A percentile compares a stretch with the other conserved stretches of the same genome.
These are phyloP conservation scores for Acestrorhynchus altus DNA, from an alignment of 2,797 vertebrate genomes.

Conservation along the genomic window DNA sequence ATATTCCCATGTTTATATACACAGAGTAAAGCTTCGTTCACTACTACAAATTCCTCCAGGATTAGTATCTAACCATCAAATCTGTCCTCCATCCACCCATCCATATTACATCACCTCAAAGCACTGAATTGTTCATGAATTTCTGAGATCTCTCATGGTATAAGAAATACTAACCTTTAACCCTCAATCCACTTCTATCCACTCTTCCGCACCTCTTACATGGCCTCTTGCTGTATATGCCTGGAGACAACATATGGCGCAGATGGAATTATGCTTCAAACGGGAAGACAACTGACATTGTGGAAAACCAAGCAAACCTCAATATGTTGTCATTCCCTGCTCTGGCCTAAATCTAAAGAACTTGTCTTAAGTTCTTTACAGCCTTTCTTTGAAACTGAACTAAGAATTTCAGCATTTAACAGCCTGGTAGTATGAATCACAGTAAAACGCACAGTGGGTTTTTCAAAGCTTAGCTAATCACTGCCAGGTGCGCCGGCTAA, in stretches of 20 bases:
- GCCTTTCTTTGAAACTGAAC: conserved; percentile 9
- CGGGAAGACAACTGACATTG: background rate
- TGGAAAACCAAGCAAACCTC: conserved; percentile 16
- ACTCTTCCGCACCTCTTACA: background rate
- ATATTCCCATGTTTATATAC: too few species aligned
- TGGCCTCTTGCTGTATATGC: background rate
- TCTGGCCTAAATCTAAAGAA: conserved; percentile 17
- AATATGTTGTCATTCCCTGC: background rate
- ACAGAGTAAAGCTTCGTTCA: too few species aligned
- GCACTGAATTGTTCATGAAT: too few species aligned
- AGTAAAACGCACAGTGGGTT: conserved; percentile 42
- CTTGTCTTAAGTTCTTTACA: background rate
- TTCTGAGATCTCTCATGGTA: background rate
- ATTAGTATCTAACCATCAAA: too few species aligned
- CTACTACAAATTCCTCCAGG: too few species aligned
- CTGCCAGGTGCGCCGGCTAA: conserved; percentile 43
- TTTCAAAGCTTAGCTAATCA: conserved; percentile 43
- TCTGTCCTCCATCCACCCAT: too few species aligned
- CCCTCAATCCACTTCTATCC: background rate
- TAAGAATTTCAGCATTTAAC: conserved; percentile 8
- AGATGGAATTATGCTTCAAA: background rate
- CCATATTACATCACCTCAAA: too few species aligned
- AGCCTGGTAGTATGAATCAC: conserved; percentile 18
- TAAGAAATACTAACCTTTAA: background rate
- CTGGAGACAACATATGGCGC: background rate